A percentile compares a stretch with the other conserved stretches of the same genome.
phyloP scores from a whole-genome alignment of 1,140 invertebrate genomes.

The Trypoxylus dichotomus region DNA sequence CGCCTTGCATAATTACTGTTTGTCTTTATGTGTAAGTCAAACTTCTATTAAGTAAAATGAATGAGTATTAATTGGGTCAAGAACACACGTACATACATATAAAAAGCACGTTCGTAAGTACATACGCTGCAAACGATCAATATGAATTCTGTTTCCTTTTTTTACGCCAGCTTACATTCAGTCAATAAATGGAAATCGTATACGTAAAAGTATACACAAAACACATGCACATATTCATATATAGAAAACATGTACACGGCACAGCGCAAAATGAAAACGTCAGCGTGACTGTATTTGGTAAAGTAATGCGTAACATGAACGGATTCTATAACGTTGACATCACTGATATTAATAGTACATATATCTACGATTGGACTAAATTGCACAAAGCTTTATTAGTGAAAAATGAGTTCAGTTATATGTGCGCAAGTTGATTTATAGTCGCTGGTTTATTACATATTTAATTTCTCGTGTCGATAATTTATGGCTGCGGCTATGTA shows the following conservation, averaged over 20 bases:
- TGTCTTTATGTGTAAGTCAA: background rate
- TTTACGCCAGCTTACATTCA: background rate
- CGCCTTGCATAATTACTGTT: background rate
- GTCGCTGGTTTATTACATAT: background rate
- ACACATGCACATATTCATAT: constrained; percentile 1
- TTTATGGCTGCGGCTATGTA: background rate
- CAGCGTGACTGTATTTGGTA: constrained; percentile 23
- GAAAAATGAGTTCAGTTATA: constrained; percentile 7
- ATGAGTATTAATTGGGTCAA: constrained; percentile 1
- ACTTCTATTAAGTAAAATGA: constrained; percentile 6
- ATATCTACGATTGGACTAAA: constrained; percentile 6
- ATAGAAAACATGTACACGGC: background rate
- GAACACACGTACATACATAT: background rate
- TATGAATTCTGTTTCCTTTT: constrained; percentile 8
- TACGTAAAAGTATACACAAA: background rate
- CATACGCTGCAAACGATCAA: background rate
- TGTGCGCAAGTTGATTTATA: constrained; percentile 7
- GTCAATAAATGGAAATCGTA: constrained; percentile 1
- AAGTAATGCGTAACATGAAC: background rate
- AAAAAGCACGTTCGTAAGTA: background rate
- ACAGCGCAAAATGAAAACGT: constrained; percentile 4
- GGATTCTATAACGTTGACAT: constrained; percentile 21
- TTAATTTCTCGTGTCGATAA: background rate
- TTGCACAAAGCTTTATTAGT: constrained; percentile 10
- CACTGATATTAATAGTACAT: constrained; percentile 20